phyloP scores from a whole-genome alignment of 2,113 vertebrate species.

The Takifugu bimaculatus region DNA sequence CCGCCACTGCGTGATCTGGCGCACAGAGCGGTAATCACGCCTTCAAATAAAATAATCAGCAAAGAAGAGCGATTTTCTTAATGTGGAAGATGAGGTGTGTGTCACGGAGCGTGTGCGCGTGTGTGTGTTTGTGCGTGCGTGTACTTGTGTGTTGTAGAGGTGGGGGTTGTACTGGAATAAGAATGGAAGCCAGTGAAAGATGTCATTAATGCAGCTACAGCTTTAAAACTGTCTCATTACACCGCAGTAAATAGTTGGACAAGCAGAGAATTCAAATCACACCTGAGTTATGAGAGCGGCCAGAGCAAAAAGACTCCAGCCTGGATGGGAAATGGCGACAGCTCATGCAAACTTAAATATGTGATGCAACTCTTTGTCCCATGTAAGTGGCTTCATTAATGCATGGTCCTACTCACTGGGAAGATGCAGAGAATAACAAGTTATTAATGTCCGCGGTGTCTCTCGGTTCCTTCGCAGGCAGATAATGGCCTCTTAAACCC shows the following conservation, averaged over 20 bases:
- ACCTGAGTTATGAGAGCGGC: too few relatives aligned
- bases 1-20: constrained; percentile 95
- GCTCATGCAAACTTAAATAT: neutral
- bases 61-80: constrained; percentile 99
- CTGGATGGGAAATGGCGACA: neutral
- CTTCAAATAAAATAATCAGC: constrained; percentile 99
- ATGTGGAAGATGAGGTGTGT: constrained; percentile 91
- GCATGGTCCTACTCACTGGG: too few relatives aligned
- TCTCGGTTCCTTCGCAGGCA: too few relatives aligned
- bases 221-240: neutral
- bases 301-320: too few relatives aligned
- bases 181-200: constrained; percentile 76
- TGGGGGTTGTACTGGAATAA: constrained; percentile 76
- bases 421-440: too few relatives aligned
- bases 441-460: too few relatives aligned
- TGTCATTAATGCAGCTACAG: neutral
- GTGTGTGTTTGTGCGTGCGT: constrained; percentile 9
- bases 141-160: constrained; percentile 5
- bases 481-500: neutral
- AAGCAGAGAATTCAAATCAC: neutral
- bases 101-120: constrained; percentile 80
- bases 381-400: too few relatives aligned
- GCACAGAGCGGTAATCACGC: constrained; percentile 98
- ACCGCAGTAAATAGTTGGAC: neutral
- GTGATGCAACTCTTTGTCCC: too few relatives aligned